Evolutionary conservation across 1,140 invertebrate genomes (phyloP).

Genomic region (Drosophila subpulchrella): DNA sequence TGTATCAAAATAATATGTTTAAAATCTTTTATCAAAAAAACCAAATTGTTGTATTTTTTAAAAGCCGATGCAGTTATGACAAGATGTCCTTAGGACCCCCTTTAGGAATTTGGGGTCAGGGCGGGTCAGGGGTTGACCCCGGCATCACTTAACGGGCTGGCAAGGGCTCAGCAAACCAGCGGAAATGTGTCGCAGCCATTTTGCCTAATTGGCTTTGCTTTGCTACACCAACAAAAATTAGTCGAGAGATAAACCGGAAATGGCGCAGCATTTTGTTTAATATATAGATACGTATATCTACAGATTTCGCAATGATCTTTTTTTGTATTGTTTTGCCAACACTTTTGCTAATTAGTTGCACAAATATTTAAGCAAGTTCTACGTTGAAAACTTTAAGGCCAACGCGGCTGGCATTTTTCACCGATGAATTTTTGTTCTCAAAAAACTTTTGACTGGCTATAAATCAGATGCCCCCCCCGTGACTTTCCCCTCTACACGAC

Average conservation of each 20-base stretch:
- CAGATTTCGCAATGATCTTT: conserved; percentile 13
- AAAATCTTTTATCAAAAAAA: too few species aligned
- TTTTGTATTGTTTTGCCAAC: conserved; percentile 53
- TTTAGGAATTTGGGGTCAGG: conserved; percentile 4
- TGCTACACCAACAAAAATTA: conserved; percentile 45
- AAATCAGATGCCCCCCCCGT: conserved; percentile 47
- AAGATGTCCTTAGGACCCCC: not conserved
- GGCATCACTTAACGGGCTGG: conserved; percentile 22
- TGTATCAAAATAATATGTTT: too few species aligned
- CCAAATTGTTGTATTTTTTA: too few species aligned
- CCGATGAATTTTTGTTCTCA: conserved; percentile 22
- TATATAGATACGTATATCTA: conserved; percentile 23
- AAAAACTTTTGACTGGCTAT: conserved; percentile 59
- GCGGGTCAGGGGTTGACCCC: conserved; percentile 37
- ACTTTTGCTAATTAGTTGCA: conserved; percentile 75
- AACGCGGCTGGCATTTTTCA: conserved; percentile 36
- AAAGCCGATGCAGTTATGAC: not conserved
- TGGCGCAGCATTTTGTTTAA: conserved; percentile 71
- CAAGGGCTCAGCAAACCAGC: conserved; percentile 58
- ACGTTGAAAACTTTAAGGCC: conserved; percentile 59
- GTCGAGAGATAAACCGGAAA: conserved; percentile 71
- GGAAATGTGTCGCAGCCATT: conserved; percentile 82
- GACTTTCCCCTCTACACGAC: not conserved
- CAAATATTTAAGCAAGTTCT: conserved; percentile 67
- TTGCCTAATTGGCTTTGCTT: conserved; percentile 77